Evolutionary conservation across 2,113 vertebrate species (phyloP).

Genomic region (Heterotilapia buettikoferi): DNA sequence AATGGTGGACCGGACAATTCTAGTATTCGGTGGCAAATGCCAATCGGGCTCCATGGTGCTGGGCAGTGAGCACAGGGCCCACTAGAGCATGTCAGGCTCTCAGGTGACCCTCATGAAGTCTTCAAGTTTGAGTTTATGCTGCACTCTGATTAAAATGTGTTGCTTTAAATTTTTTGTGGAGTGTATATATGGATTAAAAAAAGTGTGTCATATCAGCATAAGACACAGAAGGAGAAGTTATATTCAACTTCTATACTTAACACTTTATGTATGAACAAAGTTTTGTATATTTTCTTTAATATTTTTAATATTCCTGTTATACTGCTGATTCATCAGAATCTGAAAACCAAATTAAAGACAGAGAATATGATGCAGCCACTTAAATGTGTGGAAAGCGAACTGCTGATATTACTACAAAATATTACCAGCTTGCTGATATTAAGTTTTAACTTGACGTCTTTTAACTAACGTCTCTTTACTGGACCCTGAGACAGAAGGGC

Average conservation of each 20-base stretch:
- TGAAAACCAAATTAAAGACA: background rate
- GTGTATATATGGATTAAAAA: background rate
- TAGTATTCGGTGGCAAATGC: background rate
- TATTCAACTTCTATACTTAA: background rate
- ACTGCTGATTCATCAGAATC: background rate
- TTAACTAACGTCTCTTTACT: background rate
- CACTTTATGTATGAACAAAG: background rate
- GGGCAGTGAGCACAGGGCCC: background rate
- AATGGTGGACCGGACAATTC: background rate
- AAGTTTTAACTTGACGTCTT: background rate
- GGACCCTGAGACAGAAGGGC: background rate
- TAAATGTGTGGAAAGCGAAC: background rate
- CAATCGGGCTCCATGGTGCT: background rate
- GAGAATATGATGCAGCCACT: background rate
- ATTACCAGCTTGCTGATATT: background rate
- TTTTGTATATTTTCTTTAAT: background rate
- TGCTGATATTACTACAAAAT: background rate
- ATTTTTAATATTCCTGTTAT: background rate
- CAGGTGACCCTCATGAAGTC: background rate
- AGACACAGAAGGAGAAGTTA: background rate
- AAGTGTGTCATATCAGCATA: background rate
- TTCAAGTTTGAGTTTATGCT: background rate
- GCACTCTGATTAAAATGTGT: background rate
- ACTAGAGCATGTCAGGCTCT: background rate
- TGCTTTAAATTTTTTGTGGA: rapidly evolving